These are phyloP conservation scores for Leptogaster cylindrica DNA, from an alignment of 2,888 invertebrate species.

Conservation along the genomic window DNA sequence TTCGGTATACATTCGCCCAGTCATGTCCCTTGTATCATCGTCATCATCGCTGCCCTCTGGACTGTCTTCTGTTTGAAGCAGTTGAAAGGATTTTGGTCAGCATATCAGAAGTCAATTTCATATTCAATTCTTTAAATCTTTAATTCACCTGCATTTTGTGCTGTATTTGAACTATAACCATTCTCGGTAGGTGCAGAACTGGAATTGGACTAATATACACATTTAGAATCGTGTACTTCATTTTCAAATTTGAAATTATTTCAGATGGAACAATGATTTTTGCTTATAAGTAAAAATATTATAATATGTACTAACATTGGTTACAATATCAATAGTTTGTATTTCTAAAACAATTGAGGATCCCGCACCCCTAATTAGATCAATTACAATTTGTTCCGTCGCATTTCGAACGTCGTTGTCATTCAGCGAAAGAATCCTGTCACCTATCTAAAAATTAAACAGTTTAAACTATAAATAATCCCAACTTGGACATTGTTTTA, in stretches of 20 bases:
- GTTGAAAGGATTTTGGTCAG: not conserved
- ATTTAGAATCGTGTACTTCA: not conserved
- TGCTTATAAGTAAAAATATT: not conserved
- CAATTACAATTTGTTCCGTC: conserved; percentile 92
- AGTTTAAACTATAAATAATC: no score
- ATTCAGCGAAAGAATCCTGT: conserved; percentile 75
- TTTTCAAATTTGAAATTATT: not conserved
- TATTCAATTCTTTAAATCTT: no score
- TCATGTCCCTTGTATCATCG: conserved; percentile 77
- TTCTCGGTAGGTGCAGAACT: conserved; percentile 12
- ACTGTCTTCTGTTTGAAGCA: no score
- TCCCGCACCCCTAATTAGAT: conserved; percentile 88
- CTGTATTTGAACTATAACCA: conserved; percentile 23
- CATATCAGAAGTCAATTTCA: no score
- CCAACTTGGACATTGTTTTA: not conserved
- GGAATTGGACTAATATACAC: no score
- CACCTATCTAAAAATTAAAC: conserved; percentile 55
- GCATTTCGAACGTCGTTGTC: conserved; percentile 88
- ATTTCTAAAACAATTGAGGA: conserved; percentile 90
- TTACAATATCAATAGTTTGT: conserved; percentile 68
- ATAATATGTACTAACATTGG: not conserved
- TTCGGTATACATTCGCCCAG: conserved; percentile 79
- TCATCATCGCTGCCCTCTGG: conserved; percentile 64
- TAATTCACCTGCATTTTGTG: conserved; percentile 33
- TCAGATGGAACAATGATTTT: not conserved